Base-by-base conservation (phyloP, 1,140 invertebrate species). In the Pararge aegeria region DNA sequence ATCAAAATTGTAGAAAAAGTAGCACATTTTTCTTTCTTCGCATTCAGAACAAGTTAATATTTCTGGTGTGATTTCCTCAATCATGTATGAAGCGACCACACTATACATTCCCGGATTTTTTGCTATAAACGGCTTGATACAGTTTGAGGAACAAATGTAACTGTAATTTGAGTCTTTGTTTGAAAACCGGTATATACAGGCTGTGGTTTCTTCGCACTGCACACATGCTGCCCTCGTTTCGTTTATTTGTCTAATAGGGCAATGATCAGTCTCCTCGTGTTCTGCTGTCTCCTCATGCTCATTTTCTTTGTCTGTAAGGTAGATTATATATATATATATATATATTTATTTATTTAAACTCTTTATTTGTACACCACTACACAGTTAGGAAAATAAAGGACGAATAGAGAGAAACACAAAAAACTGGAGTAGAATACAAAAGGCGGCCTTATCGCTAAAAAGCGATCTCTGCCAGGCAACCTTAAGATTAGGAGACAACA, bases 1-100 rank as follows among this genome's bases (percentile, higher is more conserved):
- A 13, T 91, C 91, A 52, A 86, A 90, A 27, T 90, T 85, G 53
- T 92, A 90, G 65, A 90, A 91, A 60, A 92, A 93, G 65, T 91
- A 92, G 68, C 91, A 92, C 1, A 65, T 66, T 73, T 89, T 92
- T 20, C 69, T 71, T 55, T 88, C 80, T 54, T 83, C 80, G 66
- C 90, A 91, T 51, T 91, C 83, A 2, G 86, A 82, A 53, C 90
- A 91, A 12, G 64, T 72, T n/a, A 75, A 60, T 4, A 65, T 48
- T 57, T 78, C 78, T 0, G 83, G 78, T 37, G 50, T 10, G 10
- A 90, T 87, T 78, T 90, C 87, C 57, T 87, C 79, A 4, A 91
- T 78, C 16, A 85, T 55, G 64, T 84, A 87, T 46, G 80, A 88
- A 16, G 58, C 66, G 1, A 69, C 56, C 4, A 90, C 48, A 16